Evolutionary conservation across 2,888 invertebrate species (phyloP), one percentile per base, ranked within the genome.

Genomic region (Microctonus aethiopoides): DNA sequence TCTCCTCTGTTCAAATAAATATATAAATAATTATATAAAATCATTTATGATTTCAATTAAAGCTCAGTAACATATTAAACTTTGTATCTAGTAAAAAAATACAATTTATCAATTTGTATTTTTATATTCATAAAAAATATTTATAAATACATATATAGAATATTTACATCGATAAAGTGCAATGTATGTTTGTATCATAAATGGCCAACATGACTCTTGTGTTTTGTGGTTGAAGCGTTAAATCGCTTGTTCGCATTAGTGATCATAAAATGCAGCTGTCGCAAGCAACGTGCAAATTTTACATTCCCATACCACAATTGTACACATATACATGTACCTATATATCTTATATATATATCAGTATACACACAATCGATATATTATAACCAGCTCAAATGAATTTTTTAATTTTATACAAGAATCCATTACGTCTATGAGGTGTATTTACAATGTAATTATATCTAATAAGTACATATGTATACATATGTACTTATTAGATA

Each of bases 171-270:
- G 7, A 5, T 29, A 5, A 29, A 5, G 3, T 29, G 29, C 3
- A 29, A 29, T 29, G 29, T 67, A 74, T 67, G 72, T 75, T 75
- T 65, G 59, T 39, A 59, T 67, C 46, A 51, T 20, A 20, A 54
- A 54, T 39, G 61, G n/a, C 36, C 24, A 46, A 57, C 41, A 57
- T 56, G 46, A 36, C 34, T 46, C 36, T 65, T 57, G 39, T 62
- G 61, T 46, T 68, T 68, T 68, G 56, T 46, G 62, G 68, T 68
- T 61, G 24, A 39, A 60, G 52, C 64, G 60, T 70, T 60, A 70
- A 70, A 70, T 65, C 60, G 65, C 39, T 39, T 60, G 73, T 68
- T 74, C 76, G 78, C 80, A 80, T 80, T 75, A 78, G 77, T 73
- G 66, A 74, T 71, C 75, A 52, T 70, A 70, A 65, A 70, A 60